Conservation (phyloP, 1,140 invertebrate species). For the Micrasema minimum region DNA sequence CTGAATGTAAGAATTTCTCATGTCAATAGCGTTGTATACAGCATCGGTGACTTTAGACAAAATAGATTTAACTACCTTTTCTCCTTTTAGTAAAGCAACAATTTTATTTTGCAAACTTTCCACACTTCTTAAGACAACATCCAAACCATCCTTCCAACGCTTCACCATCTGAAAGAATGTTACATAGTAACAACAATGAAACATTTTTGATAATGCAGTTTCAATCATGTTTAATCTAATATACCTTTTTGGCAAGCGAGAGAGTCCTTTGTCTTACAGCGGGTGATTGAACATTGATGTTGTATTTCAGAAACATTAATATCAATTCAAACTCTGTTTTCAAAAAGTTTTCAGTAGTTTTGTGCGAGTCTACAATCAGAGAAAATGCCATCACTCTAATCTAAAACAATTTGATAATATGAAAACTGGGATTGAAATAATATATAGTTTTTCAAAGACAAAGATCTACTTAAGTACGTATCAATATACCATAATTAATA, state of each 20-base stretch:
- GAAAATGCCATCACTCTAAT: slow-evolving; percentile 64
- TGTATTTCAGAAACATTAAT: slow-evolving; percentile 74
- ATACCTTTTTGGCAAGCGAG: slow-evolving; percentile 73
- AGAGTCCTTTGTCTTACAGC: slow-evolving; percentile 71
- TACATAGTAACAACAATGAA: no score
- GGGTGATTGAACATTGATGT: slow-evolving; percentile 78
- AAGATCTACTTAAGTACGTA: no score
- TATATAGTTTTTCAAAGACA: no score
- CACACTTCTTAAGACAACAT: slow-evolving; percentile 40
- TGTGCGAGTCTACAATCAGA: slow-evolving; percentile 79
- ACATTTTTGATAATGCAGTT: no score
- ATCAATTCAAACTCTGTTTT: slow-evolving; percentile 75
- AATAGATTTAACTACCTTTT: neutral
- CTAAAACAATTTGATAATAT: no score
- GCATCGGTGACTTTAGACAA: slow-evolving; percentile 58
- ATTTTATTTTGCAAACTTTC: slow-evolving; percentile 26
- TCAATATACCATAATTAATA: no score
- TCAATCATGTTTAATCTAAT: slow-evolving; percentile 37
- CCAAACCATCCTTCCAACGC: slow-evolving; percentile 42
- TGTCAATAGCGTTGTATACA: slow-evolving; percentile 55
- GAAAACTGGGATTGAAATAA: no score
- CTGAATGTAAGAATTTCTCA: slow-evolving; percentile 37
- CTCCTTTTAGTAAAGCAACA: neutral
- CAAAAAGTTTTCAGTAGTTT: slow-evolving; percentile 75
- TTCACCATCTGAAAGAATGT: slow-evolving; percentile 20